A percentile compares a stretch with the other conserved stretches of the same genome.
phyloP scores from a whole-genome alignment of 1,140 invertebrate species.

The Microplitis demolitor region DNA sequence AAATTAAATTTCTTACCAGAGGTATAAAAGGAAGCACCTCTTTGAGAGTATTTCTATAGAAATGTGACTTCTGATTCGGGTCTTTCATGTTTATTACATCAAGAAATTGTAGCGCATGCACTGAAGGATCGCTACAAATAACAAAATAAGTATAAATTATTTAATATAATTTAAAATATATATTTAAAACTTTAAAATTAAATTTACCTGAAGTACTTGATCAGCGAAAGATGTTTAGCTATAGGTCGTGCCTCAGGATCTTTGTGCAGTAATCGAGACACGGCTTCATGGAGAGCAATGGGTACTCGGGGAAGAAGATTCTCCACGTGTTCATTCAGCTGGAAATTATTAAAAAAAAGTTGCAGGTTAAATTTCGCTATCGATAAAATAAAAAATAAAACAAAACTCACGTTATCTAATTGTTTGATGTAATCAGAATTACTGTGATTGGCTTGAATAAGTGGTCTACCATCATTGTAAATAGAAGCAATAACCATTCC shows the following conservation, averaged over 20 bases:
- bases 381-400: not conserved
- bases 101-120: constrained; percentile 87
- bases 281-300: constrained; percentile 83
- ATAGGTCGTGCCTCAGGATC: constrained; percentile 83
- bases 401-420: constrained; percentile 79
- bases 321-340: constrained; percentile 82
- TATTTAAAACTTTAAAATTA: not conserved
- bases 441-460: constrained; percentile 89
- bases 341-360: constrained; percentile 25
- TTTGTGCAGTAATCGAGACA: constrained; percentile 78
- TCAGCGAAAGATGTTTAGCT: constrained; percentile 83
- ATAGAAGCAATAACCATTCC: constrained; percentile 91
- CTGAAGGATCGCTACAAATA: constrained; percentile 78
- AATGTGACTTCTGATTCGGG: constrained; percentile 83
- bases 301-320: constrained; percentile 80
- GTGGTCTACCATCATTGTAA: constrained; percentile 84
- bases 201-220: constrained; percentile 85
- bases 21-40: constrained; percentile 88
- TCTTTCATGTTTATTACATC: constrained; percentile 94
- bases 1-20: constrained; percentile 69
- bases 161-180: not conserved
- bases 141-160: constrained; percentile 26
- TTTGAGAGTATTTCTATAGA: constrained; percentile 84
- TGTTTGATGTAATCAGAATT: constrained; percentile 87
- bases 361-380: too few relatives aligned